phyloP scores from a whole-genome alignment of 92 coral and sea anemone species.

The Isaurus tuberculatus region DNA sequence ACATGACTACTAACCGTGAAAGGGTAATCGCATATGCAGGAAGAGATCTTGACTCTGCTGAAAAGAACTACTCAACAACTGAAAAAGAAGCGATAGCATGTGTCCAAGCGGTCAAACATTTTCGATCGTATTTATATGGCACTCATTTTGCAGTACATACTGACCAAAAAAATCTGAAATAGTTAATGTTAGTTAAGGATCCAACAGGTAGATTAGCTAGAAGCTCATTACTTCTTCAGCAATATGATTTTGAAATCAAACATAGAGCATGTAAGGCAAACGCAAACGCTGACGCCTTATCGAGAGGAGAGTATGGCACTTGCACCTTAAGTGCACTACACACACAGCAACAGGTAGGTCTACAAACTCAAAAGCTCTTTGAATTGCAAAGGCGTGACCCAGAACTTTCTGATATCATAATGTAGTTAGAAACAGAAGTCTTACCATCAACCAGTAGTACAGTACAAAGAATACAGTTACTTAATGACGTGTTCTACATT shows the following conservation, averaged over 20 bases:
- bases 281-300: slow-evolving; percentile 49
- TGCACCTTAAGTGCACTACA: slow-evolving; percentile 2
- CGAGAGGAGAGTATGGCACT: slow-evolving; percentile 32
- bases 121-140: background rate
- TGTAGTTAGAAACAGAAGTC: background rate
- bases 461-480: slow-evolving; percentile 32
- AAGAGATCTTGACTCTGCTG: slow-evolving; percentile 9
- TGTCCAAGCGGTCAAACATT: slow-evolving; percentile 1
- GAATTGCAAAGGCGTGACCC: no score
- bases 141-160: background rate
- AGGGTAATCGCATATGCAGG: slow-evolving; percentile 17
- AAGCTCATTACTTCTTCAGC: slow-evolving; percentile 32
- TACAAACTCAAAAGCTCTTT: no score
- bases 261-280: slow-evolving; percentile 44
- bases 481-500: slow-evolving; percentile 28
- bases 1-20: no score
- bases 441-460: background rate
- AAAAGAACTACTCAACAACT: background rate
- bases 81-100: slow-evolving; percentile 8
- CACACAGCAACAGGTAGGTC: no score
- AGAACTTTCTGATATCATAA: no score
- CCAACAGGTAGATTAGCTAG: slow-evolving; percentile 39
- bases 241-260: slow-evolving; percentile 37
- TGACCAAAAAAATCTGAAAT: background rate
- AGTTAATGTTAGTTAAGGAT: slow-evolving; percentile 14